Evolutionary conservation across 2,113 vertebrate genomes (phyloP), one percentile per base, ranked within the genome.

Genomic region (Heterotilapia buettikoferi): DNA sequence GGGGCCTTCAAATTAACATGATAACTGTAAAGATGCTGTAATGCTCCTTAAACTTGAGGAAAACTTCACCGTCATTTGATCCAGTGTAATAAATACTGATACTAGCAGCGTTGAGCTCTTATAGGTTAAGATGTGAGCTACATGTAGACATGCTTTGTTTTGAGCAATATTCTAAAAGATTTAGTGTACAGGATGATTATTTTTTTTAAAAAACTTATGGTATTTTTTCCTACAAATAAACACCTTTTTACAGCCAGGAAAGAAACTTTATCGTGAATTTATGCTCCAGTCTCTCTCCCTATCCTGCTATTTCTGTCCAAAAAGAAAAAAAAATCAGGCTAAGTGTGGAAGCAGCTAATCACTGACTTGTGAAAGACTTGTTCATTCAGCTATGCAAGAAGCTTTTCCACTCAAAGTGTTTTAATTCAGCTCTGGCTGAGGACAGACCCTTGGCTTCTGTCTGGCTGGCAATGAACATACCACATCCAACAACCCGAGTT

Each of bases 341-440:
- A 57, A 61, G 14, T 47, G 88, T 71, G 78, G 56, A 59, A 26
- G 56, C 29, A 45, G 76, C 47, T 56, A 40, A 87, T 82, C 68
- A 54, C 86, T 80, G 82, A 78, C 90, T 83, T 89, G 47, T 84
- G 83, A 59, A 78, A 68, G 84, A 53, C 79, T 82, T 40, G 68
- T 68, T 80, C 68, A 52, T 40, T 83, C 89, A 43, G 66, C 78
- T 52, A 43, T 63, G 84, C 16, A 61, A 31, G 52, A 47, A 59
- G 68, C 52, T 78, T 81, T 88, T 88, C 82, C 68, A 19, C 45
- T 83, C 54, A 86, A 14, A 87, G 80, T 68, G 4, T 8, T 87
- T 89, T 79, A 71, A 73, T 84, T 87, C 61, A 63, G 59, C 56
- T 18, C 66, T 40, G 83, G 83, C 56, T 68, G 54, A 79, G 31